Conservation (phyloP, 2,113 vertebrate species). For the Telmatochromis sp. region DNA sequence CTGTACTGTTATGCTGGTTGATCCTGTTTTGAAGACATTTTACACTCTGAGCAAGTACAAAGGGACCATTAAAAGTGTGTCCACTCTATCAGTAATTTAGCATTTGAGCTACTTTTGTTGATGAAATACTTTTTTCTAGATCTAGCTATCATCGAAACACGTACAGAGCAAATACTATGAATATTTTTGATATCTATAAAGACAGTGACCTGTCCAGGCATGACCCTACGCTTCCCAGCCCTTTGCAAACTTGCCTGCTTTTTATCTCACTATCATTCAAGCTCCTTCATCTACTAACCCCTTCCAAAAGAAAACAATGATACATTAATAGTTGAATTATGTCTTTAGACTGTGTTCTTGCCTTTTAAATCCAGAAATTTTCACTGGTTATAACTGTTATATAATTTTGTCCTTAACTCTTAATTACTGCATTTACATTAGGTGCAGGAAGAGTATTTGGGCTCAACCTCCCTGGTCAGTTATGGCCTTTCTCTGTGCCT, state of each 20-base stretch:
- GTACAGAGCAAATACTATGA: not conserved
- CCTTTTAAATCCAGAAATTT: not conserved
- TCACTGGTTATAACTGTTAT: not conserved
- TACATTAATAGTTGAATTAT: not conserved
- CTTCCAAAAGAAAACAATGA: not conserved
- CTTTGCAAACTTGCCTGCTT: not conserved
- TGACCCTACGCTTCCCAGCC: not conserved
- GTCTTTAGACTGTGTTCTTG: not conserved
- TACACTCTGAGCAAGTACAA: not conserved
- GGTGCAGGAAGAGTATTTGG: not conserved
- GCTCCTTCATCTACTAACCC: not conserved
- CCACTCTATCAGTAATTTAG: not conserved
- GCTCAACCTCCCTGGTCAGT: not conserved
- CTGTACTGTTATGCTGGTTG: not conserved
- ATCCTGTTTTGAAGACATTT: not conserved
- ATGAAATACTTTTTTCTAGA: not conserved
- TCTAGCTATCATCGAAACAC: not conserved
- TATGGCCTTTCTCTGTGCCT: not conserved
- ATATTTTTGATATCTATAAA: not conserved
- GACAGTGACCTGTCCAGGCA: not conserved
- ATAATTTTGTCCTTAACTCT: not conserved
- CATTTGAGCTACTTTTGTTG: not conserved
- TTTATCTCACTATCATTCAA: not conserved
- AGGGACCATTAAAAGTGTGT: not conserved
- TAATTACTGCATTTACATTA: not conserved